Evolutionary conservation across 1,140 invertebrate genomes (phyloP), one percentile per base, ranked within the genome.

Genomic region (Oscheius sp.): DNA sequence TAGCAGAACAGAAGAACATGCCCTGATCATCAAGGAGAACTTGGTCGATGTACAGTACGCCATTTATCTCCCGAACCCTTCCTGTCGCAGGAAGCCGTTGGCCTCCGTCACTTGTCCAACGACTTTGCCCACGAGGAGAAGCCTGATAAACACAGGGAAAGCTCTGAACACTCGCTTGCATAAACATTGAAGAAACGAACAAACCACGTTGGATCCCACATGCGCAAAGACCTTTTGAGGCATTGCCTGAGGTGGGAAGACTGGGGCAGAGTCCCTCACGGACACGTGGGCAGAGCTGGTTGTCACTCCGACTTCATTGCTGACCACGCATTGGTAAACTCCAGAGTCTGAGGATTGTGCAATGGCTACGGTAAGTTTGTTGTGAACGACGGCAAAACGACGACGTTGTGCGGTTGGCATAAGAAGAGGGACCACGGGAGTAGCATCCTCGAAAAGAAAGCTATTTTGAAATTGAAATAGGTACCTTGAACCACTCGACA

Each of bases 71-170:
- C 38, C 67, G 34, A 3, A 68, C 55, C 34, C 67, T 59, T 38
- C 67, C 67, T 42, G 58, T 58, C 3, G 34, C 29, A n/a, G 67
- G 67, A 18, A 68, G 36, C 3, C 52, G 13, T 29, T 49, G 38
- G 29, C 67, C 67, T 58, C 67, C 67, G 32, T 49, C 67, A 68
- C 55, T 55, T 31, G 67, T 55, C 67, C 67, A 68, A 59, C 55
- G 36, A 3, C 67, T 55, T 20, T 68, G 67, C 15, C 52, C 52
- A n/a, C 55, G 36, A n/a, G 72, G 72, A 0, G 67, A 67, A 4
- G 72, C 65, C 46, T 74, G 64, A 32, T 69, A 74, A 7, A 74
- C 63, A 45, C 72, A 74, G 10, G 72, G 72, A 15, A 74, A 35
- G 29, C 72, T 74, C n/a, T 68, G 35, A 20, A 68, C 26, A 29